These are phyloP conservation scores for Pseudomyrmex dendroicus DNA, from an alignment of 1,140 invertebrate genomes.

Conservation along the genomic window DNA sequence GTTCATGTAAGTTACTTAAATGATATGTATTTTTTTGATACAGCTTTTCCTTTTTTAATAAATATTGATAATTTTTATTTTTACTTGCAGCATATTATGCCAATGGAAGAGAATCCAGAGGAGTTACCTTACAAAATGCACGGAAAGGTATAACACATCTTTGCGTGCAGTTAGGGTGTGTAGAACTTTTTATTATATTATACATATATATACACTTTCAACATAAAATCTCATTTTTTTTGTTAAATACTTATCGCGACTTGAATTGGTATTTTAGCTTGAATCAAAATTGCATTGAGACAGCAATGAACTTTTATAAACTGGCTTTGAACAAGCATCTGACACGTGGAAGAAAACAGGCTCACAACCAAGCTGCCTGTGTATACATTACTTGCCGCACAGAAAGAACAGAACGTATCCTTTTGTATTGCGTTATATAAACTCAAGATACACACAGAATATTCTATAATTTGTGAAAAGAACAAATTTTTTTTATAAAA, in stretches of 20 bases:
- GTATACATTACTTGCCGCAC: slow-evolving; percentile 98
- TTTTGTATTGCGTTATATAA: slow-evolving; percentile 79
- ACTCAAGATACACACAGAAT: background rate
- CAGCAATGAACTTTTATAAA: slow-evolving; percentile 98
- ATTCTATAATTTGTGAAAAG: too few species aligned
- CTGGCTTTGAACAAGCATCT: slow-evolving; percentile 95
- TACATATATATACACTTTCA: background rate
- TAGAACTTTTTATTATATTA: slow-evolving; percentile 52
- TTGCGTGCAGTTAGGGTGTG: slow-evolving; percentile 90
- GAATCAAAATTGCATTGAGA: slow-evolving; percentile 96
- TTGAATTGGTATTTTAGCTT: slow-evolving; percentile 84
- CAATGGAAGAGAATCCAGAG: slow-evolving; percentile 94
- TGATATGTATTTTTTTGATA: too few species aligned
- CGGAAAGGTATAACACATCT: slow-evolving; percentile 91
- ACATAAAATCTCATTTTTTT: background rate
- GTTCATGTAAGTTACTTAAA: slow-evolving; percentile 84
- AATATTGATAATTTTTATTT: slow-evolving; percentile 19
- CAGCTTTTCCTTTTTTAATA: background rate
- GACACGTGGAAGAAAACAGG: slow-evolving; percentile 95
- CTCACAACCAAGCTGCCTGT: slow-evolving; percentile 98
- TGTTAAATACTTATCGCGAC: background rate
- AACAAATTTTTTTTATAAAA: background rate
- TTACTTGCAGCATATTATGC: slow-evolving; percentile 89
- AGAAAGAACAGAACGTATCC: slow-evolving; percentile 97
- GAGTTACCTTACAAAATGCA: slow-evolving; percentile 96